These are phyloP conservation scores for Vollenhovia emeryi DNA, from an alignment of 1,140 invertebrate species.

Conservation along the genomic window DNA sequence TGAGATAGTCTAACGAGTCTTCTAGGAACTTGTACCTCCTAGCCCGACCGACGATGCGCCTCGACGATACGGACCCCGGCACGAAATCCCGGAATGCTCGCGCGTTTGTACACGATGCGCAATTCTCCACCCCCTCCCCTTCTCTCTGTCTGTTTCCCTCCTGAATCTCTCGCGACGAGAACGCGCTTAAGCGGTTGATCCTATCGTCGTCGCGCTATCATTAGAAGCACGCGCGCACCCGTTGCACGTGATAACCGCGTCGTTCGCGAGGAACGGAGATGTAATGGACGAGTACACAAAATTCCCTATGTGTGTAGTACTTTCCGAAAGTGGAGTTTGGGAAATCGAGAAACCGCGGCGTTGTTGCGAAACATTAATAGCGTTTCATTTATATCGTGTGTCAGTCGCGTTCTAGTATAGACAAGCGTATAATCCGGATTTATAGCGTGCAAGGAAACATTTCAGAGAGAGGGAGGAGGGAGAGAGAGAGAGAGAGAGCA, in stretches of 20 bases:
- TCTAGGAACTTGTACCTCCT: conserved; percentile 48
- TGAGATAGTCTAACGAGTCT: conserved; percentile 66
- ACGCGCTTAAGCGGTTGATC: conserved; percentile 34
- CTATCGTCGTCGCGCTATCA: conserved; percentile 32
- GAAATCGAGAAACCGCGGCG: not conserved
- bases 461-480: not conserved
- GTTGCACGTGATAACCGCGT: conserved; percentile 22
- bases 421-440: conserved; percentile 38
- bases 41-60: conserved; percentile 16
- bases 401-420: not conserved
- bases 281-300: not conserved
- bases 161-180: conserved; percentile 19
- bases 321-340: not conserved
- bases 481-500: not conserved
- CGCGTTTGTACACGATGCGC: conserved; percentile 25
- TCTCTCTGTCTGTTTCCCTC: not conserved
- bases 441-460: conserved; percentile 9
- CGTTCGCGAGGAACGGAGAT: not conserved
- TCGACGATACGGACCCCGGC: conserved; percentile 2
- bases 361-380: conserved; percentile 18
- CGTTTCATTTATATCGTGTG: conserved; percentile 21
- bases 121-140: not conserved
- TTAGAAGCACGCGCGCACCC: not conserved
- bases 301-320: conserved; percentile 21
- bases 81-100: conserved; percentile 21